Evolutionary conservation across 2,797 vertebrate species (phyloP), one percentile per base, ranked within the genome.

Genomic region (Gymnothorax reevesii): DNA sequence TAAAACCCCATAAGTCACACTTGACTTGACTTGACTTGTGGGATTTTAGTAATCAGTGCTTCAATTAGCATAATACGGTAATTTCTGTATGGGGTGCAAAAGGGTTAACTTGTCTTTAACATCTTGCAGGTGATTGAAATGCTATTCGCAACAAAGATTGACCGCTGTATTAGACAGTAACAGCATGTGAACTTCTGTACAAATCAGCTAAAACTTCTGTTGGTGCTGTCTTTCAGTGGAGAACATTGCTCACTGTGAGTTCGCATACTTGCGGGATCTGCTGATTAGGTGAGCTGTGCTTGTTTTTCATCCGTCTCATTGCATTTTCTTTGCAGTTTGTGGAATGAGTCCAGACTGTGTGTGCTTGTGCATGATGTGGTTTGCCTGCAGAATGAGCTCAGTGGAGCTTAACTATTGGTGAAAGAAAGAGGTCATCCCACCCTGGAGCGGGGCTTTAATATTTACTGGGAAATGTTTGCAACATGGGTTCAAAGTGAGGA

Each of bases 191-290:
- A 66, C 62, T 64, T 17, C 62, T 64, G 62, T 22, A 4, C 20
- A 64, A n/a, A 64, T 64, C 0, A 6, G 59, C 59, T 62, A 4
- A 62, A 62, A 7, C 62, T n/a, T 66, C n/a, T 66, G 1, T 66
- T 7, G n/a, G n/a, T n/a, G 3, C 4, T 66, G 20, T 66, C 62
- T 66, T 66, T 66, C 62, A 66, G 62, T 66, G 62, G 62, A 66
- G 69, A 73, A 73, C 69, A 73, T 97, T 62, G 96, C 96, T 89
- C 98, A 99, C 94, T 99, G 98, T 92, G 98, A 99, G 96, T 99
- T 99, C 62, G 97, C 98, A 83, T 98, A 97, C 93, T 95, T 99
- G 94, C 95, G 98, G 89, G 98, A 99, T 92, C 97, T 99, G 87
- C 97, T 99, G 82, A 99, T 99, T 73, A 73, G 69, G 69, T 73